A percentile compares a stretch with the other conserved stretches of the same genome.
phyloP scores from a whole-genome alignment of 2,113 vertebrate genomes.

The Nicator chloris region DNA sequence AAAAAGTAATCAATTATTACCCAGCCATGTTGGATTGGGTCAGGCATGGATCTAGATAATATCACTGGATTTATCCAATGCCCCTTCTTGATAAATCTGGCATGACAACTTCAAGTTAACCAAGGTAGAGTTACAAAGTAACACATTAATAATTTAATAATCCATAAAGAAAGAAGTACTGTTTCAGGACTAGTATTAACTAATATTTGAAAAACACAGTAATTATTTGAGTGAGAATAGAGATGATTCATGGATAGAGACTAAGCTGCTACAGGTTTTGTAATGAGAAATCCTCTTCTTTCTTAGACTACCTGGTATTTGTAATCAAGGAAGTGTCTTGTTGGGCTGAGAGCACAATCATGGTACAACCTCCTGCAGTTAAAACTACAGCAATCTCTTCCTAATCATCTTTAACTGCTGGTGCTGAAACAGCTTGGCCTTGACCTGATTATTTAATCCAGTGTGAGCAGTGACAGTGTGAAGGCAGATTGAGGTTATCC shows the following conservation, averaged over 20 bases:
- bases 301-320: not conserved
- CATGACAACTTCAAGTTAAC: not conserved
- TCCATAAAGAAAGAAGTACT: not conserved
- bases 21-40: not conserved
- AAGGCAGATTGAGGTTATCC: not conserved
- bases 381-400: not conserved
- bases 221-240: not conserved
- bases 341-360: not conserved
- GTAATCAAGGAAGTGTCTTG: not conserved
- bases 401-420: not conserved
- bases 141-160: not conserved
- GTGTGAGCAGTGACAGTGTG: not conserved
- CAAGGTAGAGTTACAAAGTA: not conserved
- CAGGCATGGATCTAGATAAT: not conserved
- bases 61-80: not conserved
- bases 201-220: not conserved
- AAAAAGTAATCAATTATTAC: not conserved
- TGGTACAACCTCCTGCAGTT: not conserved
- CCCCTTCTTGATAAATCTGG: not conserved
- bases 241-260: not conserved
- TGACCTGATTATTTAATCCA: not conserved
- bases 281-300: not conserved
- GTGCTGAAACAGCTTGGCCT: not conserved
- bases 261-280: not conserved
- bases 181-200: not conserved